Evolutionary conservation across 2,888 invertebrate genomes (phyloP), one percentile per base, ranked within the genome.

Genomic region (Tenodera sinensis): DNA sequence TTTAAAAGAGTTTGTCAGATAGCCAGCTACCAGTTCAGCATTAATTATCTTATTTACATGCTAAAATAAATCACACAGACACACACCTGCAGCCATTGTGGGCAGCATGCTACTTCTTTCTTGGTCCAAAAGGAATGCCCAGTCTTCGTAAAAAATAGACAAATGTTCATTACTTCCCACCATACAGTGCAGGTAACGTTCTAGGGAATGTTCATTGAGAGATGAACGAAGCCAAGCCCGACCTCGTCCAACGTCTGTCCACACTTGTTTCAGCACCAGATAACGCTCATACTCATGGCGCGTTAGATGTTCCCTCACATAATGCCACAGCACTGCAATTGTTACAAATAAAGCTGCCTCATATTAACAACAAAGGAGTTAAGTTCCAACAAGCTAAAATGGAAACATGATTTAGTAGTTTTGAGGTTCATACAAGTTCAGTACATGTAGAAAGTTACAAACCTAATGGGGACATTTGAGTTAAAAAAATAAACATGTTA

Each of bases 131-230:
- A 99, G 93, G 91, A 98, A 95, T 83, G 99, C 97, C 95, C 97
- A 97, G 89, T 97, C 96, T 92, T 98, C 98, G 93, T 98, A 99
- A 93, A 96, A 96, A 90, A 96, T 95, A 91, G 94, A 93, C 84
- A 97, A 93, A 71, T 96, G 93, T 83, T 92, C 92, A 27, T 92
- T 92, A 92, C 96, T 96, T 91, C 95, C 95, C 83, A 97, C 93
- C 94, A 97, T 95, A 92, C 96, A 96, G 91, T 97, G 96, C 91
- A 97, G 94, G 93, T 97, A 96, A 91, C 96, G 95, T 92, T 98
- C 98, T 84, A 99, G 94, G 0, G 98, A 97, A 91, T 97, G 95
- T 93, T 99, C 99, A 94, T 99, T 99, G 34, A 99, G 94, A 6
- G 98, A 95, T 28, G 98, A 96, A 91, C 99, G 95, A 47, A 99